These are phyloP conservation scores for Bos indicus DNA, from an alignment of 2,113 vertebrate species.

Conservation along the genomic window DNA sequence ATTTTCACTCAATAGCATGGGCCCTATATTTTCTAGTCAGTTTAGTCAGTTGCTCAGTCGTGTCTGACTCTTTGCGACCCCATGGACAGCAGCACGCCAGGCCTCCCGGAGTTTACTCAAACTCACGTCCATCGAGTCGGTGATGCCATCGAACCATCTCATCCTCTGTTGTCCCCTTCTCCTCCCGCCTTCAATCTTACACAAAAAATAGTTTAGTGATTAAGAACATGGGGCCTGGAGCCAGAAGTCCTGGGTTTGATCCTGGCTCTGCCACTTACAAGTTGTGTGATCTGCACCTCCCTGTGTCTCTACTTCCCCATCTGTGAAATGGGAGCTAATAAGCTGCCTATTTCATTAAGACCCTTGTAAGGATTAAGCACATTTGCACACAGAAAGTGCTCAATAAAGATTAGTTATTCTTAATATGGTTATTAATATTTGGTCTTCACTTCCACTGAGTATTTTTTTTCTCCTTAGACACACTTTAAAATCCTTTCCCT, in stretches of 20 bases:
- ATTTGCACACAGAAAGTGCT: background rate
- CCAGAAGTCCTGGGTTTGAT: background rate
- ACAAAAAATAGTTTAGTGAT: background rate
- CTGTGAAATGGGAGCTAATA: background rate
- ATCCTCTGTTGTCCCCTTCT: background rate
- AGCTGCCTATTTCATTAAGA: background rate
- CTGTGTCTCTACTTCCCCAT: background rate
- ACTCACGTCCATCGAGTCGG: background rate
- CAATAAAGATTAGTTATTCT: background rate
- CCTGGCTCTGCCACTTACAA: background rate
- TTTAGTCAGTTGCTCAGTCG: background rate
- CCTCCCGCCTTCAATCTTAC: background rate
- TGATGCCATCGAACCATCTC: background rate
- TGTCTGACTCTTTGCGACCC: background rate
- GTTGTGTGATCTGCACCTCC: background rate
- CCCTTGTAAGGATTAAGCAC: background rate
- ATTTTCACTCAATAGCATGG: background rate
- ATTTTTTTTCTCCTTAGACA: background rate
- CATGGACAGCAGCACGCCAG: background rate
- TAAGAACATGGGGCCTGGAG: background rate
- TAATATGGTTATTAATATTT: background rate
- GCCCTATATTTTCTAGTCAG: background rate
- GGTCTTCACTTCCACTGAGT: background rate
- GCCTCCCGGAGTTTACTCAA: background rate
- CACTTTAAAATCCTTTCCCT: background rate